Conservation (phyloP, 2,797 vertebrate species). For the Sylvia borin region DNA sequence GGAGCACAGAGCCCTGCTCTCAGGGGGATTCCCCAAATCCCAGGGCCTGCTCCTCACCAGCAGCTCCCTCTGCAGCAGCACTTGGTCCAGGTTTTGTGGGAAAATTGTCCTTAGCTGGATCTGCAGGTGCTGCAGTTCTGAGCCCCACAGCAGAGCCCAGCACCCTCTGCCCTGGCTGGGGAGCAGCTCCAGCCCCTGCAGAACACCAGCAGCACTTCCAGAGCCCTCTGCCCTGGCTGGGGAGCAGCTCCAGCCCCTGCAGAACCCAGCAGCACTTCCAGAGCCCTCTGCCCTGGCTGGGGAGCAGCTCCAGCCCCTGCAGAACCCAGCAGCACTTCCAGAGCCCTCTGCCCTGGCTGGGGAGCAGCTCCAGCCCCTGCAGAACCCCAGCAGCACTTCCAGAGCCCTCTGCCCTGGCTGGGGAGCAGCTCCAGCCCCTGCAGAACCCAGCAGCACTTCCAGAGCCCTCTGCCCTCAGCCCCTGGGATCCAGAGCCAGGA, state of each 20-base stretch:
- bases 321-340: neutral
- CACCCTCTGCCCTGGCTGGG: neutral
- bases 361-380: neutral
- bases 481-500: accelerated
- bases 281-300: neutral
- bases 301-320: too few relatives aligned
- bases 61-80: neutral
- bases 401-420: neutral
- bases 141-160: neutral
- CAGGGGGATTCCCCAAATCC: accelerated
- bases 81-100: neutral
- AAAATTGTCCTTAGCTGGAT: neutral
- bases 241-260: neutral
- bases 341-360: neutral
- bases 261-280: too few relatives aligned
- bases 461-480: neutral
- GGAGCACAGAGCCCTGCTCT: neutral
- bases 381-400: too few relatives aligned
- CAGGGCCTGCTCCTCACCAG: neutral
- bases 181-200: neutral
- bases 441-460: neutral
- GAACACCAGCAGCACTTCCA: too few relatives aligned
- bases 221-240: neutral
- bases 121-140: neutral
- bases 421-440: neutral